A percentile compares a stretch with the other conserved stretches of the same genome.
phyloP scores from a whole-genome alignment of 1,140 invertebrate species.

The Aporrectodea caliginosa region DNA sequence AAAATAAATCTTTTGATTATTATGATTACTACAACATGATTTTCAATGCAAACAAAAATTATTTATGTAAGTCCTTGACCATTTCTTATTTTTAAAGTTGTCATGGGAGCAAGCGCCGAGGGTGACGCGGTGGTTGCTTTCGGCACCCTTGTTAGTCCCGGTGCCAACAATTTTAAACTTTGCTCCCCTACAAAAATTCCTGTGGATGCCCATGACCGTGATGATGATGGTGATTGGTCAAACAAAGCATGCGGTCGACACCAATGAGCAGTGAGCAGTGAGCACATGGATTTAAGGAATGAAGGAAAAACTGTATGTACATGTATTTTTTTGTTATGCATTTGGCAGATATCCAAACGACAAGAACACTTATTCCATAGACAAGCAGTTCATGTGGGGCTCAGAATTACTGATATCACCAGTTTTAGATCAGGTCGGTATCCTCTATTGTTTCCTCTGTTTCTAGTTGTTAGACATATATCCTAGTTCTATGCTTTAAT shows the following conservation, averaged over 20 bases:
- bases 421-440: conserved; percentile 54
- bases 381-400: conserved; percentile 78
- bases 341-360: conserved; percentile 60
- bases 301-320: not conserved
- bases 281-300: not conserved
- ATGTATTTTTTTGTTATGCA: not conserved
- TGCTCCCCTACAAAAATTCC: too few species aligned
- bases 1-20: too few species aligned
- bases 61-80: not conserved
- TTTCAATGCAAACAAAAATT: too few species aligned
- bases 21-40: too few species aligned
- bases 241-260: not conserved
- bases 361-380: conserved; percentile 65
- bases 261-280: not conserved
- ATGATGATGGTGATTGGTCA: not conserved
- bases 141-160: too few species aligned
- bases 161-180: too few species aligned
- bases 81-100: too few species aligned
- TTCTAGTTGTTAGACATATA: too few species aligned
- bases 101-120: too few species aligned
- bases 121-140: too few species aligned
- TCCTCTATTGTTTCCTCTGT: too few species aligned
- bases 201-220: not conserved
- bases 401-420: conserved; percentile 70
- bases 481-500: too few species aligned